Percentiles rank a stretch among this genome's conserved stretches.
phyloP scores from a whole-genome alignment of 1,140 invertebrate genomes.

The Hycleus cichorii region DNA sequence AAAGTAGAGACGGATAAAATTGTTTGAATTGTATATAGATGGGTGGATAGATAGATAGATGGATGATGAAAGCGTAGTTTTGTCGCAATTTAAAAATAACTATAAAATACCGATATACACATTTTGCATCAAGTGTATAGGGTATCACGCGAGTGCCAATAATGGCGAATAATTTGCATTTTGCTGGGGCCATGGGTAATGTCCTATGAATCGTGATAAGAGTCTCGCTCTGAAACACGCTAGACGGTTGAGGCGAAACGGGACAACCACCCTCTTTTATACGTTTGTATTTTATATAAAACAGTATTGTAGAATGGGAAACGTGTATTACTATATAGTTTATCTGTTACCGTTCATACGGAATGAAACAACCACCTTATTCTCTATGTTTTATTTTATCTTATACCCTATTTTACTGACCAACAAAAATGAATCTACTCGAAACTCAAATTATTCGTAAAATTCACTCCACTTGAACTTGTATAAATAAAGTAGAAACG shows the following conservation, averaged over 20 bases:
- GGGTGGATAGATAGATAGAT: too few species aligned
- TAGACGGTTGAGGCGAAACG: slow-evolving; percentile 10
- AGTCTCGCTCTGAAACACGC: slow-evolving; percentile 28
- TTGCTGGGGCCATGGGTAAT: slow-evolving; percentile 36
- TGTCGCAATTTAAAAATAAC: slow-evolving; percentile 23
- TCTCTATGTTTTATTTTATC: neutral
- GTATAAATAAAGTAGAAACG: neutral
- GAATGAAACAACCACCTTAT: neutral
- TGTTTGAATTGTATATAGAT: too few species aligned
- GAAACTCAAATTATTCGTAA: slow-evolving; percentile 21
- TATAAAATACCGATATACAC: slow-evolving; percentile 28
- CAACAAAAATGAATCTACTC: slow-evolving; percentile 9
- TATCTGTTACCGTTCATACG: slow-evolving; percentile 15
- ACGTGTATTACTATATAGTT: slow-evolving; percentile 15
- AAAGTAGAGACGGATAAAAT: too few species aligned
- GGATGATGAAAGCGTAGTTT: too few species aligned
- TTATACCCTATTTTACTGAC: slow-evolving; percentile 9
- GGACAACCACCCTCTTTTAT: slow-evolving; percentile 3
- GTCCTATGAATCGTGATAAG: slow-evolving; percentile 39
- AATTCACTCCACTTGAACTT: slow-evolving; percentile 3
- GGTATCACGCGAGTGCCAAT: slow-evolving; percentile 33
- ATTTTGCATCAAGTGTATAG: slow-evolving; percentile 27
- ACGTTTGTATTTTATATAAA: slow-evolving; percentile 2
- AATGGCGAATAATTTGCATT: slow-evolving; percentile 37
- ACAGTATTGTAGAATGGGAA: slow-evolving; percentile 11